These are phyloP conservation scores for Microcebus jonahi DNA, from an alignment of 2,113 vertebrate genomes.

Conservation along the genomic window DNA sequence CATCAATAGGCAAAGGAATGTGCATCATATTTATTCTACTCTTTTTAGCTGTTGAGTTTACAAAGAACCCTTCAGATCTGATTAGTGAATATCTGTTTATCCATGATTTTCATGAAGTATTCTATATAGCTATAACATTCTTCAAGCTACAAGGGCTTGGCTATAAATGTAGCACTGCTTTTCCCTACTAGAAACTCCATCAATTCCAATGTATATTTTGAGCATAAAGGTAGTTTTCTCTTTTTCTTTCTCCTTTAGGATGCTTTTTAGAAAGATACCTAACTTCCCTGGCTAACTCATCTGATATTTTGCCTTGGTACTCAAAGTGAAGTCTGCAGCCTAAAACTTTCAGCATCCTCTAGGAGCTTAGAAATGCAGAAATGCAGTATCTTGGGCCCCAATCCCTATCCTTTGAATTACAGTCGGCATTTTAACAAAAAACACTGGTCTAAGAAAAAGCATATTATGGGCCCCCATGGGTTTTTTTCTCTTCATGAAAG, in stretches of 20 bases:
- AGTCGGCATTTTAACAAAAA: constrained; percentile 36
- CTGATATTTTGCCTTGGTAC: background rate
- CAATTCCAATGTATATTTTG: background rate
- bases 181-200: background rate
- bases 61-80: constrained; percentile 16
- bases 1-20: background rate
- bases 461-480: no score
- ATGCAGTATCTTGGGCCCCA: background rate
- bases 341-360: background rate
- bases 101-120: background rate
- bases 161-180: background rate
- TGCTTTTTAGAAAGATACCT: background rate
- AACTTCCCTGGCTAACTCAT: background rate
- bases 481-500: background rate
- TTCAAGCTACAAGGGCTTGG: background rate
- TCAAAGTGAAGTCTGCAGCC: background rate
- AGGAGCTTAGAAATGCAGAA: background rate
- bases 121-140: background rate
- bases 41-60: background rate
- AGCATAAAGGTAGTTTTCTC: background rate
- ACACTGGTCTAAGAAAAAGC: background rate
- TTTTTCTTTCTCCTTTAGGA: background rate
- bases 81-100: background rate
- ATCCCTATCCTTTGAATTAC: background rate
- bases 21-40: background rate